A percentile compares a stretch with the other conserved stretches of the same genome.
phyloP scores from a whole-genome alignment of 1,140 invertebrate species.

The Drosophila gunungcola region DNA sequence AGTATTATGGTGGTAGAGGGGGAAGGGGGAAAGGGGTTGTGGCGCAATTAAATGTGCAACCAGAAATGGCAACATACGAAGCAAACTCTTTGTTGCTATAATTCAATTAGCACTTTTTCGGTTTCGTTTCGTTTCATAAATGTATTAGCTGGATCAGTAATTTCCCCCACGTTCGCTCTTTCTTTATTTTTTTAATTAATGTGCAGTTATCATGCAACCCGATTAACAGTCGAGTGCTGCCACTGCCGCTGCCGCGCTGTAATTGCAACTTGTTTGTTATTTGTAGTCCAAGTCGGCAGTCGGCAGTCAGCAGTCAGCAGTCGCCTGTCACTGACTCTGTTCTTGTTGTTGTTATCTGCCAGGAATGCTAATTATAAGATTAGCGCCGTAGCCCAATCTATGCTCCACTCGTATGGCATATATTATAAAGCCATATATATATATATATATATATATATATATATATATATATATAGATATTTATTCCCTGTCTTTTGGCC shows the following conservation, averaged over 20 bases:
- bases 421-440: conserved; percentile 6
- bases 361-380: conserved; percentile 83
- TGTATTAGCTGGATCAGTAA: conserved; percentile 72
- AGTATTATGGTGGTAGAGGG: not conserved
- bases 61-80: conserved; percentile 56
- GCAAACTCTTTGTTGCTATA: conserved; percentile 68
- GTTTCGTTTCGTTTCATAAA: conserved; percentile 78
- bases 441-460: not conserved
- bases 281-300: conserved; percentile 67
- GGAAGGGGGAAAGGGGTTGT: not conserved
- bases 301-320: conserved; percentile 10
- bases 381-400: conserved; percentile 65
- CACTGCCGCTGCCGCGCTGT: conserved; percentile 29
- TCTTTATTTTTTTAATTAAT: conserved; percentile 75
- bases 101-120: conserved; percentile 79
- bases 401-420: conserved; percentile 27
- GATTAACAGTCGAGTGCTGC: conserved; percentile 69
- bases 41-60: conserved; percentile 69
- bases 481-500: conserved; percentile 22
- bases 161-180: conserved; percentile 41
- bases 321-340: conserved; percentile 48
- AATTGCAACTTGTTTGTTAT: conserved; percentile 82
- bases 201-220: conserved; percentile 81
- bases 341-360: conserved; percentile 77
- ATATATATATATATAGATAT: conserved; percentile 10